Evolutionary conservation across 2,888 invertebrate genomes (phyloP), one percentile per base, ranked within the genome.

Genomic region (Pollenia griseotomentosa): DNA sequence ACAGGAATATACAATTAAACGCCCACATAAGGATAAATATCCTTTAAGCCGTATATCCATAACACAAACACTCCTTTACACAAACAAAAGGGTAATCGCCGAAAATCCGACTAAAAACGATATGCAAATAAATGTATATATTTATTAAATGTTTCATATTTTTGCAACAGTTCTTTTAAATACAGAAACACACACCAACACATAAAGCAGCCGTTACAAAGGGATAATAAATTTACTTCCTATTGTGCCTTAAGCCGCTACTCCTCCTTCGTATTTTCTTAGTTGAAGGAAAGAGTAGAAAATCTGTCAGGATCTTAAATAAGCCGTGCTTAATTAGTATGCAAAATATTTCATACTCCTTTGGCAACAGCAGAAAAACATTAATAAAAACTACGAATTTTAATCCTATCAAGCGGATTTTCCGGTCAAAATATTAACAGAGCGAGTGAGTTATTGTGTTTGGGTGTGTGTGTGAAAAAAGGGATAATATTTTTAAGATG

Each of bases 361-460:
- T 89, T 53, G 10, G 33, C 48, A 7, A 7, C 40, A 57, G 57
- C 40, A 73, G 55, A 10, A 57, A 65, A n/a, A 10, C 44, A 59
- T 53, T 53, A 63, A 70, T 8, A 33, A 42, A 10, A 65, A 40
- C 11, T 14, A 65, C 55, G 7, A n/a, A 63, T 78, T 90, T 89
- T 92, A 91, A 92, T 91, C 90, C 91, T 89, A 90, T 92, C 90
- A 86, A 90, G 89, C 89, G 91, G 91, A 91, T 91, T 91, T 91
- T 92, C 91, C 91, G 89, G 89, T 90, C 90, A 91, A 80, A 44
- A 46, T 63, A 44, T 55, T 44, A 63, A 48, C 42, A 51, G 81
- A 6, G 9, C 51, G 19, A 71, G 59, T 11, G 12, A 57, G 48
- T 59, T 73, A 6, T 4, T 59, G 19, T 77, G 42, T 23, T 19